Base-by-base conservation (phyloP, 92 coral and sea anemone species). In the Paramuricea clavata region DNA sequence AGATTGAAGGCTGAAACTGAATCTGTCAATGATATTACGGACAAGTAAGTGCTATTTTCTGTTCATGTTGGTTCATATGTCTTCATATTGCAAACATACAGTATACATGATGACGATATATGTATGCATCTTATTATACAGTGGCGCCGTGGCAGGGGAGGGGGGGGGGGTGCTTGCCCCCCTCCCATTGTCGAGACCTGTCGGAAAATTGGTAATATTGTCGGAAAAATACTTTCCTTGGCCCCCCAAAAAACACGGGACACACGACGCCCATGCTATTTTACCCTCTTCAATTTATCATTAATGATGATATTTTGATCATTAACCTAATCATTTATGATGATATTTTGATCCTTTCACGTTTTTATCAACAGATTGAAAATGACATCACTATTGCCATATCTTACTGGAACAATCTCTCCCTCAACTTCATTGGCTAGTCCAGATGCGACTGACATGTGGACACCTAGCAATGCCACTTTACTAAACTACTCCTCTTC, bases 391-490 rank as follows among this genome's bases (percentile, higher is more conserved):
- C 39, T 5, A 64, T 64, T 35, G 70, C 70, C 17, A 31, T 64
- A 35, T 64, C 19, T 64, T 64, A 25, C 70, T 64, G 70, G 70
- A 64, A 64, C 70, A 10, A 54, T 54, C 39, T 64, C 70, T 64
- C 70, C 34, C 39, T 64, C 70, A 64, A 64, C 70, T 64, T 26
- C 34, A 26, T 39, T 39, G 44, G 44, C 44, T 39, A 39, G 44
- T 39, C 44, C 44, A 39, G 44, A 39, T 39, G 44, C 5, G 44
- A 10, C 44, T n/a, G n/a, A n/a, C 44, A 10, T 39, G 70, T 64
- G 70, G 70, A 64, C 35, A 30, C 70, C 39, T 64, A 64, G 70
- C 70, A 64, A 64, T 64, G 70, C 70, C 70, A 64, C 70, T 30
- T 64, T 16, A 64, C 70, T 30, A 64, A 64, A 64, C 70, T 64